A percentile compares a stretch with the other conserved stretches of the same genome.
Evolutionary conservation across 2,797 vertebrate genomes (phyloP).

Genomic region (Phalloptychus januarius): DNA sequence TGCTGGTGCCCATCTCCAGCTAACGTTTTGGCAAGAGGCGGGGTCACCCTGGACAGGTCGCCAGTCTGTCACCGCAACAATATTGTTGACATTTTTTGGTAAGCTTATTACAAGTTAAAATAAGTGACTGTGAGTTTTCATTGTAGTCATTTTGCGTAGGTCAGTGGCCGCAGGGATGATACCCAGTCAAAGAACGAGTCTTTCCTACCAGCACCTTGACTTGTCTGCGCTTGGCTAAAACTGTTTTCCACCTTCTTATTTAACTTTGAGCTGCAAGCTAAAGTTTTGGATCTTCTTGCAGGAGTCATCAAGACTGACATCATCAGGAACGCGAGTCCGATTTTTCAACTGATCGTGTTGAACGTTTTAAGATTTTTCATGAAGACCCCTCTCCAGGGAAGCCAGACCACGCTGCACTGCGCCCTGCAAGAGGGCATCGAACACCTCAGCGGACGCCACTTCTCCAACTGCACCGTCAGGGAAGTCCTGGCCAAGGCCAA

Average conservation of each 20-base stretch:
- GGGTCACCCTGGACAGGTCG: no score
- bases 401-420: constrained; percentile 86
- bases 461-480: constrained; percentile 75
- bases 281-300: constrained; percentile 55
- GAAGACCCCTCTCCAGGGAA: constrained; percentile 25
- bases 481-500: constrained; percentile 51
- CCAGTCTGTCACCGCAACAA: no score
- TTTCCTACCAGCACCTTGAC: background rate
- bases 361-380: constrained; percentile 68
- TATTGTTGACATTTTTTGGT: no score
- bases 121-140: background rate
- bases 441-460: constrained; percentile 87
- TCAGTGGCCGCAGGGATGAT: background rate
- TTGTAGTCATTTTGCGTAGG: background rate
- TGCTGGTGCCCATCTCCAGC: no score
- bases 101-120: background rate
- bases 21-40: no score
- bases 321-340: background rate
- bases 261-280: background rate
- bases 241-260: background rate
- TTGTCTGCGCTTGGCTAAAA: background rate
- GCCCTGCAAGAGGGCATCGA: constrained; percentile 87
- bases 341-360: constrained; percentile 32
- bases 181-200: background rate
- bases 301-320: constrained; percentile 84